Percentiles rank a stretch among this genome's conserved stretches.
Evolutionary conservation across 2,888 invertebrate species (phyloP).

Genomic region (Dysmachus trigonus): DNA sequence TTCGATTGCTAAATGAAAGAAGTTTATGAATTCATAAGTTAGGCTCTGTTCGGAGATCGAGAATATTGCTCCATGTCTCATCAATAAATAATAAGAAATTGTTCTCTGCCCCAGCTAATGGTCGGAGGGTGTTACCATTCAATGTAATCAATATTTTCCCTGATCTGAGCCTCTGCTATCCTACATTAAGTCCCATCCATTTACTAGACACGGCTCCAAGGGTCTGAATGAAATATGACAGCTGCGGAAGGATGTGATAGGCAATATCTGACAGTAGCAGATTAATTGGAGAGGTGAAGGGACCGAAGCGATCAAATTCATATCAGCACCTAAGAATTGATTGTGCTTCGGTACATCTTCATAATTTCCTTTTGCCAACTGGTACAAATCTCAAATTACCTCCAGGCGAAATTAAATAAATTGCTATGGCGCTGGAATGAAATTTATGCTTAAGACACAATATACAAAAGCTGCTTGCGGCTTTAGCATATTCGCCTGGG

Average conservation of each 20-base stretch:
- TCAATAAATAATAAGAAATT: neutral
- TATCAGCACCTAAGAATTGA: slow-evolving; percentile 5
- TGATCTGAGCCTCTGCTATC: neutral
- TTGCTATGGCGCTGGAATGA: neutral
- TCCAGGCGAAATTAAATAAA: neutral
- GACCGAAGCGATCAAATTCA: slow-evolving; percentile 6
- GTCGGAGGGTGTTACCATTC: neutral
- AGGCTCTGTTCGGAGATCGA: neutral
- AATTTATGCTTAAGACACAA: neutral
- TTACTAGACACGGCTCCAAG: neutral
- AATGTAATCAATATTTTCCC: neutral
- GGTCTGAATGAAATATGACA: slow-evolving; percentile 3
- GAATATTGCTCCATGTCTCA: neutral
- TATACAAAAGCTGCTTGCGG: neutral
- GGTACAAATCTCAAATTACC: neutral
- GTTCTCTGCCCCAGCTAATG: neutral
- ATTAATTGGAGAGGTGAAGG: neutral
- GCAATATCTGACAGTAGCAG: slow-evolving; percentile 12
- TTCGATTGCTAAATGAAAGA: neutral
- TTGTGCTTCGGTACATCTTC: neutral
- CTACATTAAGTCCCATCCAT: neutral
- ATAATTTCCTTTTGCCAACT: slow-evolving; percentile 11
- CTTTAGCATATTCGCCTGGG: neutral
- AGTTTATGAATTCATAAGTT: neutral
- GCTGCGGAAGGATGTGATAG: slow-evolving; percentile 20